Base-by-base conservation (phyloP, 2,888 invertebrate genomes). In the Apomyelois bistriatella region DNA sequence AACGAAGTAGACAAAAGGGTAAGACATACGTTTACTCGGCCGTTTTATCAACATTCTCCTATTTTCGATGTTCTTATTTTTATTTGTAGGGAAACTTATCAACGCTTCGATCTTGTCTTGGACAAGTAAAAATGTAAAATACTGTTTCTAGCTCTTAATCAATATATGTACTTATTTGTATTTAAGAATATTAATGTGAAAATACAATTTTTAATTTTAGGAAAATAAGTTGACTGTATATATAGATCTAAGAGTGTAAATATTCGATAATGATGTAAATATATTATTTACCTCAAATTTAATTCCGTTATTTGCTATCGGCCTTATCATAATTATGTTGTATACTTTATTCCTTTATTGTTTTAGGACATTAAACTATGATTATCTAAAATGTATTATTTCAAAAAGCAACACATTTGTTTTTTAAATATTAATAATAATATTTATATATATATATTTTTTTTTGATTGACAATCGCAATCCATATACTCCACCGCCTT, bases 271-370 rank as follows among this genome's bases (percentile, higher is more conserved):
- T 67, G 67, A 53, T 67, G 67, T 67, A 67, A 62, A 65, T 65
- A 65, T 47, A 60, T 28, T 74, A 68, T 74, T 73, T 76, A 64
- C 53, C 54, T 58, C 55, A 65, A 63, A 54, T 66, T 32, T 8
- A 32, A 9, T 70, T 79, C 73, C 74, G 70, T 79, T 66, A 71
- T 72, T 64, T 73, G 64, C 69, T 72, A 61, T 64, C 76, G 77
- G 80, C 79, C 79, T 79, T 80, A 68, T 64, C 70, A 69, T 68
- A 72, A 4, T 6, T 16, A 7, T 40, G 4, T 35, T 22, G 5
- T 5, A 2, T 22, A 22, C 2, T 22, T 22, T 5, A 22, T 22
- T 22, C 5, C 22, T 5, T 3, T 22, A 3, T 22, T 22, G 22
- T 5, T n/a, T n/a, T n/a, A n/a, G n/a, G n/a, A n/a, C n/a, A n/a